A percentile compares a stretch with the other conserved stretches of the same genome.
These are phyloP conservation scores for Tapera naevia DNA, from an alignment of 2,797 vertebrate species.

Conservation along the genomic window DNA sequence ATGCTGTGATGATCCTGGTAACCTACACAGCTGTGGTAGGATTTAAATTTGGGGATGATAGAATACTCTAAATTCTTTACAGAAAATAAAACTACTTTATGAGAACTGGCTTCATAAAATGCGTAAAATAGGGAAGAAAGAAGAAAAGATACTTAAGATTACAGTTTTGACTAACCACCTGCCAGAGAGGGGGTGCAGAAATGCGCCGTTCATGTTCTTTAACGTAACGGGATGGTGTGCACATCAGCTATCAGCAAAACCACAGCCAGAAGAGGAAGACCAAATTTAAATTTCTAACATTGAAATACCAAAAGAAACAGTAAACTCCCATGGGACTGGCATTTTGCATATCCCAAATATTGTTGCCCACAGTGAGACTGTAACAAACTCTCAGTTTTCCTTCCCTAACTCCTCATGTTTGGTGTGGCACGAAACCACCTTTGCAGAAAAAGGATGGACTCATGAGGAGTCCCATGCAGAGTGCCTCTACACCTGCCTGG, in stretches of 20 bases:
- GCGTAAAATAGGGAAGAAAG: neutral
- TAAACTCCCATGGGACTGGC: fast-evolving
- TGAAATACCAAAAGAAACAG: neutral
- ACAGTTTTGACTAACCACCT: neutral
- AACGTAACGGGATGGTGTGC: neutral
- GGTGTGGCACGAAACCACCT: neutral
- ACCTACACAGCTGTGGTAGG: neutral
- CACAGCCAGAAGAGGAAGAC: neutral
- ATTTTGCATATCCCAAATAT: neutral
- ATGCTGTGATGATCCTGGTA: too few relatives aligned
- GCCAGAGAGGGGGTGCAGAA: neutral
- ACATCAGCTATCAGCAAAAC: neutral
- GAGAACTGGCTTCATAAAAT: neutral
- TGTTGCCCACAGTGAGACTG: neutral
- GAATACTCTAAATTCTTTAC: neutral
- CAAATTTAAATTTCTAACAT: neutral
- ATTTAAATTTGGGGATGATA: neutral
- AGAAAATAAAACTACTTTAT: neutral
- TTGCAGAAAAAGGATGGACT: neutral
- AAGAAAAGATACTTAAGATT: neutral
- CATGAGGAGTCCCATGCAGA: fast-evolving
- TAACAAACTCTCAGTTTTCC: neutral
- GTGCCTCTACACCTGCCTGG: neutral
- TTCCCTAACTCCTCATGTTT: too few relatives aligned
- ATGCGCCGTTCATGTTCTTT: fast-evolving